Evolutionary conservation across 2,113 vertebrate species (phyloP).

Genomic region (Nyctereutes procyonoides): DNA sequence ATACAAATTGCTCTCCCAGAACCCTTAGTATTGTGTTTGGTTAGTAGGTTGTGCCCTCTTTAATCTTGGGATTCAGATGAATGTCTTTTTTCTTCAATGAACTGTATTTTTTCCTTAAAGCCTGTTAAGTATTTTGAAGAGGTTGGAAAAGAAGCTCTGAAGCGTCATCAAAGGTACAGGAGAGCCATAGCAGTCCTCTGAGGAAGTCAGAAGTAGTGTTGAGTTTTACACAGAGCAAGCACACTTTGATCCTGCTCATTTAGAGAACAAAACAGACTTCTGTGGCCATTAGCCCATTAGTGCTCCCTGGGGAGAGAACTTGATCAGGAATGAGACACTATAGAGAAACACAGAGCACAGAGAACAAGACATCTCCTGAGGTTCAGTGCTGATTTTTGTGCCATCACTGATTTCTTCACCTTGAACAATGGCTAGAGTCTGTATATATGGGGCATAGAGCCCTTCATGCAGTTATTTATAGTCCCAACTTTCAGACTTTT

Average conservation of each 20-base stretch:
- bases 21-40: neutral
- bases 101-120: constrained; percentile 25
- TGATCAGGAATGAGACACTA: constrained; percentile 52
- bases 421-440: neutral
- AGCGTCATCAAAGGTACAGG: neutral
- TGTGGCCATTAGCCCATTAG: constrained; percentile 63
- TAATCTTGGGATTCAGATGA: neutral
- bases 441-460: constrained; percentile 33
- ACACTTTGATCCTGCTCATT: constrained; percentile 69
- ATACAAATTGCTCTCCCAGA: neutral
- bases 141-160: neutral
- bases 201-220: constrained; percentile 56
- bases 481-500: constrained; percentile 44
- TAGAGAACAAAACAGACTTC: constrained; percentile 62
- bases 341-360: constrained; percentile 29
- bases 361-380: constrained; percentile 45
- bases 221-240: constrained; percentile 44
- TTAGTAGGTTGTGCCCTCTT: neutral
- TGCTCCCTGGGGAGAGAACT: constrained; percentile 51
- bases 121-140: constrained; percentile 54
- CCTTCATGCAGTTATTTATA: constrained; percentile 57
- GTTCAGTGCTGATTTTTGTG: constrained; percentile 9
- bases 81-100: neutral
- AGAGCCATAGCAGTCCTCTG: neutral
- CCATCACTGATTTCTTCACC: constrained; percentile 66